Evolutionary conservation across 2,113 vertebrate species (phyloP), one percentile per base, ranked within the genome.

Genomic region (Steatornis caripensis): DNA sequence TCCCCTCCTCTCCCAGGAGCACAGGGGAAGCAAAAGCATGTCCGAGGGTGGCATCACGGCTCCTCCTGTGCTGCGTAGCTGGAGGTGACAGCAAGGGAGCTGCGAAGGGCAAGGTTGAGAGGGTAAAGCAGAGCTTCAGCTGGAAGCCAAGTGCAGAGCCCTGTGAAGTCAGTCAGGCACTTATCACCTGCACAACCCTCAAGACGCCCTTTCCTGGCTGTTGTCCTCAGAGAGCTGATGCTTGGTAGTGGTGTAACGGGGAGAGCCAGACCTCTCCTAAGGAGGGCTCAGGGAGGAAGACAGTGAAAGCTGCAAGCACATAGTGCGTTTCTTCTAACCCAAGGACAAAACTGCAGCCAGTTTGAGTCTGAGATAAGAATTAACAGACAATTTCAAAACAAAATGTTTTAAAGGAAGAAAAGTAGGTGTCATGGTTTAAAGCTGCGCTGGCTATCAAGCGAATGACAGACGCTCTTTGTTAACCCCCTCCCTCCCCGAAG

Each of bases 161-260:
- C 49, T 36, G 48, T 11, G 34, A 57, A 41, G 49, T 22, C 77
- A 65, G 27, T 14, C 54, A 77, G 71, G 65, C n/a, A 78, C 12
- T 65, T 45, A 74, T 14, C 0, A 0, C 30, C 53, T 51, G 41
- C 57, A 66, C 10, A 37, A 8, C 57, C 39, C 58, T 48, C 60
- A 13, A 53, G 69, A 27, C 32, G n/a, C n/a, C 30, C 58, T 29
- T 66, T 32, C 26, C 53, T 17, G 27, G 34, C 45, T 89, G 37
- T 68, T 2, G 0, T 13, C 13, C 37, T 29, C 0, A 1, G 3
- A 57, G 34, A 77, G 39, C 23, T 46, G 53, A 20, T 1, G 2
- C 39, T 61, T 14, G 29, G 36, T 23, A 53, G n/a, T 32, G 39
- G 37, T 20, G 36, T 27, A 69, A 53, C 0, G 3, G 37, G 72